phyloP scores from a whole-genome alignment of 2,888 invertebrate species.

The Tiliacea aurago region DNA sequence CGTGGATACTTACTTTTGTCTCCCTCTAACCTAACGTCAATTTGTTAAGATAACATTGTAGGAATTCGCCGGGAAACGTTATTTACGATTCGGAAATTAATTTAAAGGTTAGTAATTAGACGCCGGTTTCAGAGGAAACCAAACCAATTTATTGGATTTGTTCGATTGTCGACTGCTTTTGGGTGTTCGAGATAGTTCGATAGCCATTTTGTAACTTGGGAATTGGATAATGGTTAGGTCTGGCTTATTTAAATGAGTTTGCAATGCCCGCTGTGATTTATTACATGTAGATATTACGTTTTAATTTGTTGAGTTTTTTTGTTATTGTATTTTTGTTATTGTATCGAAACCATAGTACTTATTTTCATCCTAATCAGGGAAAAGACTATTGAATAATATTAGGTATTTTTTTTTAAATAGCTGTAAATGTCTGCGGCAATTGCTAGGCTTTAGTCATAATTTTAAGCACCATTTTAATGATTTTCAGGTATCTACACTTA shows the following conservation, averaged over 20 bases:
- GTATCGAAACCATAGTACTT: neutral
- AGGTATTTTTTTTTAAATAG: neutral
- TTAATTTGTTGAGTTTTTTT: neutral
- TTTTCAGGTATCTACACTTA: too few species aligned
- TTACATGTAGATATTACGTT: constrained; percentile 6
- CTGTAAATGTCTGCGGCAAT: neutral
- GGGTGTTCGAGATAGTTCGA: constrained; percentile 61
- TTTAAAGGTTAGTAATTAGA: constrained; percentile 72
- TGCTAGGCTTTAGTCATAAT: neutral
- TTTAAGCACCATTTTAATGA: neutral
- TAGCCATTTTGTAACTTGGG: constrained; percentile 55
- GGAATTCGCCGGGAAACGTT: constrained; percentile 71
- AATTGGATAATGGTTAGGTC: constrained; percentile 50
- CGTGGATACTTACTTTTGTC: constrained; percentile 76
- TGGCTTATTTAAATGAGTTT: constrained; percentile 40
- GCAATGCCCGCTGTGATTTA: constrained; percentile 37
- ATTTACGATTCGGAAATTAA: constrained; percentile 78
- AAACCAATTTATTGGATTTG: constrained; percentile 65
- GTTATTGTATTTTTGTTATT: neutral
- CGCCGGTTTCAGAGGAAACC: constrained; percentile 55
- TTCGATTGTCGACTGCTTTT: constrained; percentile 60
- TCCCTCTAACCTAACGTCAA: constrained; percentile 81
- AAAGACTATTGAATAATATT: neutral
- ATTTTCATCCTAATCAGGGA: neutral
- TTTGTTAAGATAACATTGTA: constrained; percentile 88